Evolutionary conservation across 2,888 invertebrate genomes (phyloP).

Genomic region (Cephus nigrinus): DNA sequence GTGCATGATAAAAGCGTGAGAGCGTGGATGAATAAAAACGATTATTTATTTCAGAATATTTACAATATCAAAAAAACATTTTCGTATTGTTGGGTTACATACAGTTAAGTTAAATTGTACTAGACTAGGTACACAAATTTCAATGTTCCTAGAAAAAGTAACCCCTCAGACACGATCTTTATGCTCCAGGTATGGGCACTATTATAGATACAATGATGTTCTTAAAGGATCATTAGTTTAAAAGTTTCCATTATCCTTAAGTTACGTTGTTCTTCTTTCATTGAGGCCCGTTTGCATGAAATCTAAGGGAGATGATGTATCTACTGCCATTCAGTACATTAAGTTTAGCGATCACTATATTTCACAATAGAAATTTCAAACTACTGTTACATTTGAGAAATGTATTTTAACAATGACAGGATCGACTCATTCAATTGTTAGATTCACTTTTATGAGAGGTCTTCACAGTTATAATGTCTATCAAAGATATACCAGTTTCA

Average conservation of each 20-base stretch:
- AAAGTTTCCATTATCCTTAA: slow-evolving; percentile 1
- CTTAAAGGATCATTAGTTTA: background rate
- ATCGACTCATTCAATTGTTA: background rate
- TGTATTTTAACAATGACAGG: background rate
- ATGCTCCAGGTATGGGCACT: background rate
- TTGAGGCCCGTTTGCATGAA: background rate
- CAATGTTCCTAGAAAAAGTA: slow-evolving; percentile 32
- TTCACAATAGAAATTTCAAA: slow-evolving; percentile 4
- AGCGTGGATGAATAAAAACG: slow-evolving; percentile 57
- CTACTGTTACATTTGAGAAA: background rate
- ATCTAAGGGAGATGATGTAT: background rate
- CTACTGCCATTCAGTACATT: background rate
- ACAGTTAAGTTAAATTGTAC: slow-evolving; percentile 44
- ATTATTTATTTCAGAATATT: slow-evolving; percentile 65
- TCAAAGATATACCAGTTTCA: background rate
- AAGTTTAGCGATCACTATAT: slow-evolving; percentile 6
- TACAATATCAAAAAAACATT: slow-evolving; percentile 60
- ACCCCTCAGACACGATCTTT: background rate
- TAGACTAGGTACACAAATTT: slow-evolving; percentile 50
- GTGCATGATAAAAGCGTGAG: background rate
- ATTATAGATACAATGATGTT: background rate
- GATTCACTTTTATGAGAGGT: background rate
- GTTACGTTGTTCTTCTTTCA: background rate
- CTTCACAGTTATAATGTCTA: background rate
- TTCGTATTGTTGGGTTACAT: slow-evolving; percentile 42